These are phyloP conservation scores for Coptodon rendalli DNA, from an alignment of 2,113 vertebrate genomes.

Conservation along the genomic window DNA sequence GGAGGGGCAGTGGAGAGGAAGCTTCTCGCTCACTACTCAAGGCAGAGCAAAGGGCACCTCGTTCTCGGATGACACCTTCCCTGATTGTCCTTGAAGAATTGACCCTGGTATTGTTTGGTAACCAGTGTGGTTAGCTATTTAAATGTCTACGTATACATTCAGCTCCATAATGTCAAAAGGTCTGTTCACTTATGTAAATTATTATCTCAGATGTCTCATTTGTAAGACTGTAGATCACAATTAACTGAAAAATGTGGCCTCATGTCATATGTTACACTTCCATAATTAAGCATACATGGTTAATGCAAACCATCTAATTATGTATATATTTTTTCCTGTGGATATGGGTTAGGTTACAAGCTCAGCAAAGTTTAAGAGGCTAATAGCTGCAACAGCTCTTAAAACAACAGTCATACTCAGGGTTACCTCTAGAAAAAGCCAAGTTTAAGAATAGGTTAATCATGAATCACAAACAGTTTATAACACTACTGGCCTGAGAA, in stretches of 20 bases:
- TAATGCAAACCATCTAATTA: background rate
- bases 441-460: background rate
- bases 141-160: background rate
- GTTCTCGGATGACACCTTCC: conserved; percentile 44
- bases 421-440: background rate
- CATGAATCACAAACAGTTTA: background rate
- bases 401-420: background rate
- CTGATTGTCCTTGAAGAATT: conserved; percentile 52
- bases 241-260: background rate
- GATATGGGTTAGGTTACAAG: background rate
- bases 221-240: background rate
- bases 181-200: background rate
- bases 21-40: conserved; percentile 37
- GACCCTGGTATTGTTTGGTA: conserved; percentile 13
- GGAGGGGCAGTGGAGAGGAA: conserved; percentile 27
- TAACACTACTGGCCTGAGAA: background rate
- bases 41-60: conserved; percentile 40
- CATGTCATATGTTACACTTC: background rate
- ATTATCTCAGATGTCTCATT: background rate
- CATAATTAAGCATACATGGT: background rate
- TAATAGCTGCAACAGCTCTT: background rate
- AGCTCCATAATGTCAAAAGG: conserved; percentile 1
- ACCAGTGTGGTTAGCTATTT: background rate
- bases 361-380: background rate
- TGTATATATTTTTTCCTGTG: background rate